These are phyloP conservation scores for Pimephales promelas DNA, from an alignment of 2,113 vertebrate species.

Conservation along the genomic window DNA sequence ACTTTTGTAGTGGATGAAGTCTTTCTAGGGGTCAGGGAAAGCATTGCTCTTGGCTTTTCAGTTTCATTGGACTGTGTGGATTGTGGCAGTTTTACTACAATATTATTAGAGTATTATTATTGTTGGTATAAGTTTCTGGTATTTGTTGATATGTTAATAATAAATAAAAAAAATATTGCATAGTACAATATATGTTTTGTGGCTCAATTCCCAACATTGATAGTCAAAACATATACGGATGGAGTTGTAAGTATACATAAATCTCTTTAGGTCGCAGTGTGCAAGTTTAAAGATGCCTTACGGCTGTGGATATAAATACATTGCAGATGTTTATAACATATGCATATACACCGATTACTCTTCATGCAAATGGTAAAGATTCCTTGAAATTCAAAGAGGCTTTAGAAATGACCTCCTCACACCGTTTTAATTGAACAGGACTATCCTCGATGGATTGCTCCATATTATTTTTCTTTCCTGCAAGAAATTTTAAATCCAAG, in stretches of 20 bases:
- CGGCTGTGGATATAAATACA: slow-evolving; percentile 19
- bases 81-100: slow-evolving; percentile 34
- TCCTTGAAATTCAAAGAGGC: slow-evolving; percentile 15
- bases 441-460: slow-evolving; percentile 12
- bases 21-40: slow-evolving; percentile 21
- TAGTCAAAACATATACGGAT: neutral
- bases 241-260: neutral
- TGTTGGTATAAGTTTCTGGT: neutral
- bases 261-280: neutral
- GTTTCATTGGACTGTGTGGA: too few species aligned
- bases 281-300: neutral
- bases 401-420: neutral
- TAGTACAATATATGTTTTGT: neutral
- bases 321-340: slow-evolving; percentile 33
- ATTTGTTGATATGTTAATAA: neutral
- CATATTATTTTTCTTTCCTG: slow-evolving; percentile 35
- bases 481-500: slow-evolving; percentile 23
- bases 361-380: slow-evolving; percentile 1
- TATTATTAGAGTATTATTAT: too few species aligned
- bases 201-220: neutral
- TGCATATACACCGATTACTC: slow-evolving; percentile 8
- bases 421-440: slow-evolving; percentile 10
- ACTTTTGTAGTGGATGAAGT: neutral
- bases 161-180: neutral
- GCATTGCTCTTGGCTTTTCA: too few species aligned